Base-by-base conservation (phyloP, 1,140 invertebrate species). In the Eciton burchellii region DNA sequence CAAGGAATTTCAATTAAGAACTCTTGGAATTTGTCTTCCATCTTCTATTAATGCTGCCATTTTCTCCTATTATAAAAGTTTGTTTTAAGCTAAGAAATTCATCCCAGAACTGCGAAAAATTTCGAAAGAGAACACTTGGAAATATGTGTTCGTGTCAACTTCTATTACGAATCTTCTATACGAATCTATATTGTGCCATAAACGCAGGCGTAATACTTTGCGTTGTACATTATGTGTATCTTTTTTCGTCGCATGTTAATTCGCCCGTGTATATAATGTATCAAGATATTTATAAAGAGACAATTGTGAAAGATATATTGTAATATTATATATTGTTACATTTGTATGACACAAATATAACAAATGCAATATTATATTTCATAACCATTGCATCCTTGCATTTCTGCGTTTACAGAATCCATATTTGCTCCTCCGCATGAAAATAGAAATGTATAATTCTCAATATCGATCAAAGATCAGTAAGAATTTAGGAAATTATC, bases 401-500 rank as follows among this genome's bases (percentile, higher is more conserved):
- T 60, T 74, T 60, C 6, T 74, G 19, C 24, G 0, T 52, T 73
- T 60, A 19, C 11, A 45, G 16, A 45, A 54, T 74, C 43, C 47
- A 9, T 65, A 63, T 43, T 65, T 65, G 11, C 52, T 76, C 3
- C 11, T 65, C 16, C 19, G 19, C 3, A 47, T 2, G 16, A 5
- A 45, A 62, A 52, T 65, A 76, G 35, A 35, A 63, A 76, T 76
- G 5, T 43, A 43, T 72, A n/a, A 24, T 76, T 70, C 8, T 47
- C 21, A 49, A 0, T 62, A 24, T 11, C n/a, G 1, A n/a, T 3
- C 5, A 74, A 74, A 74, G 14, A 1, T 12, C 1, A 76, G 8
- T 21, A 57, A 57, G 1, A 57, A 72, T 45, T 59, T n/a, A n/a
- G 14, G 4, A 16, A 16, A n/a, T 52, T 14, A 52, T 5, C 12